These are phyloP conservation scores for Nysson spinosus DNA, from an alignment of 2,888 invertebrate genomes.

Conservation along the genomic window DNA sequence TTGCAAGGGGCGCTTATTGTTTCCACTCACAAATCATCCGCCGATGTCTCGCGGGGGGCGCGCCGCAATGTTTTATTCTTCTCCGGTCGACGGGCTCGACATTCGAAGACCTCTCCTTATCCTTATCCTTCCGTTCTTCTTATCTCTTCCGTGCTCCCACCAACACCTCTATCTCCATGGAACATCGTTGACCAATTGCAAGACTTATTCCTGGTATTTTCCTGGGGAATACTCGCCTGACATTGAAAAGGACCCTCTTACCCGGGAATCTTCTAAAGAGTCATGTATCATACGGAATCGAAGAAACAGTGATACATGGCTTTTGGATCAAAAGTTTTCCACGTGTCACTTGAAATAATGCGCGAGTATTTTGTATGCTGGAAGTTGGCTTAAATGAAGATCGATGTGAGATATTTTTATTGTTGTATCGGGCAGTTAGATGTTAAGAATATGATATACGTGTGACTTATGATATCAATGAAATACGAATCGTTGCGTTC, in stretches of 20 bases:
- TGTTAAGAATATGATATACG: no score
- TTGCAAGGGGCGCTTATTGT: constrained; percentile 76
- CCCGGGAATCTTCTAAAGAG: constrained; percentile 13
- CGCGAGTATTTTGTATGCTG: no score
- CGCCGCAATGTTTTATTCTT: constrained; percentile 74
- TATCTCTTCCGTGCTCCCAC: constrained; percentile 3
- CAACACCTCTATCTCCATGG: not conserved
- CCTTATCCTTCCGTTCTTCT: not conserved
- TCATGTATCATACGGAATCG: not conserved
- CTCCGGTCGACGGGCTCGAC: constrained; percentile 61
- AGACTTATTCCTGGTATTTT: constrained; percentile 47
- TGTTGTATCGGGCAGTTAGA: no score
- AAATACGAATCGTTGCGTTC: no score
- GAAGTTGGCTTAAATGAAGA: no score
- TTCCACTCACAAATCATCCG: constrained; percentile 77
- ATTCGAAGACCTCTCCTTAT: constrained; percentile 34
- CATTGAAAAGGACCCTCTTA: constrained; percentile 3
- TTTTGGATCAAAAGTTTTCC: no score
- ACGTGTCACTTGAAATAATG: no score
- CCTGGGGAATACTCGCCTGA: constrained; percentile 7
- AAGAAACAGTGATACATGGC: not conserved
- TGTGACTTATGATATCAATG: no score
- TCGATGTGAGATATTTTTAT: no score
- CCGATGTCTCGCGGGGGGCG: constrained; percentile 74
- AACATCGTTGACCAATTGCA: constrained; percentile 40